Base-by-base conservation (phyloP, 2,888 invertebrate genomes). In the Tolmerus cingulatus region DNA sequence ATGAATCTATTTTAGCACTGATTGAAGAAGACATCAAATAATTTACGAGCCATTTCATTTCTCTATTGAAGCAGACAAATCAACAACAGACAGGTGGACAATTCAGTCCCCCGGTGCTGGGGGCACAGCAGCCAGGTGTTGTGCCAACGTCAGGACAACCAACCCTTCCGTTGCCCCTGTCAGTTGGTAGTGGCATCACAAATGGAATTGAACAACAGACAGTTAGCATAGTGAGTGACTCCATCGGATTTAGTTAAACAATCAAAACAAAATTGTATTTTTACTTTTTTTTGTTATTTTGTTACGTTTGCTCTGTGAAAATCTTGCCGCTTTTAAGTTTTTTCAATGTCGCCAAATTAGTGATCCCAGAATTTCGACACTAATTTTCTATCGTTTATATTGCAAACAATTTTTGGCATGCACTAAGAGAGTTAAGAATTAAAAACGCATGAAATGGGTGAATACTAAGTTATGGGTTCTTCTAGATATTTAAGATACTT, bases 211-310 rank as follows among this genome's bases (percentile, higher is more conserved):
- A 90, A 89, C 90, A 90, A 85, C 91, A 90, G 30, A 91, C 91
- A 91, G 91, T 91, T 90, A 92, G 91, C 91, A 92, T 92, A 92
- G 92, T 92, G 92, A 92, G 92, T 92, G 78, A 55, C 14, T 16
- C n/a, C 43, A 19, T 79, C 51, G 51, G 40, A 79, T 51, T 51
- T 79, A 79, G 51, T 46, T 85, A 46, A 85, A 43, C 19, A 40
- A 40, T 16, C 19, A 19, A 40, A 66, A 19, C 43, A 46, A 66
- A 23, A 12, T 19, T 51, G 7, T 66, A 66, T 57, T 57, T 57
- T 57, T 34, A 78, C 19, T 9, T 19, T 55, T 66, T 23, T n/a
- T 66, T 37, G 66, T 84, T 23, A 3, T 27, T 66, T 66, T 66
- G 34, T 46, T 74, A 74, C 23, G 55, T 85, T 74, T 74, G 46